Conservation (phyloP, 1,140 invertebrate species). For the Neodiprion pinetum region DNA sequence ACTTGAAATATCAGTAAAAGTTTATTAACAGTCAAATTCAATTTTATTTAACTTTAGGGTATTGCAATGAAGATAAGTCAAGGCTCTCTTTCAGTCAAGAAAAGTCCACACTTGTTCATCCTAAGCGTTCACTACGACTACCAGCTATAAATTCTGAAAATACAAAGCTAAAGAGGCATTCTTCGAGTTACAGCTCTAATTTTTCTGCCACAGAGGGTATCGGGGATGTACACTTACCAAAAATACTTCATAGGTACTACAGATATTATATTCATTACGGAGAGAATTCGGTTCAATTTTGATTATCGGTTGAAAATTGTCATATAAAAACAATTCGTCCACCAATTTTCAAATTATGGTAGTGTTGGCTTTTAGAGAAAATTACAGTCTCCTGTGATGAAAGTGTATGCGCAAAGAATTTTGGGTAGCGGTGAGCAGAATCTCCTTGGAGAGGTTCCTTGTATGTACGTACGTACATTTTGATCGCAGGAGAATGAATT, state of each 20-base stretch:
- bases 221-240: not conserved
- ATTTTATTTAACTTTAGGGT: not conserved
- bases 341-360: too few relatives aligned
- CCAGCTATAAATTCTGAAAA: not conserved
- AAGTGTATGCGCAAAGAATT: too few relatives aligned
- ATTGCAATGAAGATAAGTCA: not conserved
- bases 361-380: too few relatives aligned
- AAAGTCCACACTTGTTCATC: not conserved
- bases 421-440: too few relatives aligned
- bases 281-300: too few relatives aligned
- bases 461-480: too few relatives aligned
- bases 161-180: not conserved
- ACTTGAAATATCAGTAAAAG: not conserved
- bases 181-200: not conserved
- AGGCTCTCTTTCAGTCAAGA: not conserved
- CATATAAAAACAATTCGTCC: too few relatives aligned
- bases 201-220: not conserved
- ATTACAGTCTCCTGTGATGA: too few relatives aligned
- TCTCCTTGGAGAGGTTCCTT: too few relatives aligned
- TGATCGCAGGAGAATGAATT: too few relatives aligned
- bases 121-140: not conserved
- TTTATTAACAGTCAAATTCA: not conserved
- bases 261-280: too few relatives aligned
- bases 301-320: too few relatives aligned
- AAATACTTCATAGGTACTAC: conserved; percentile 1